Conservation (phyloP, 2,888 invertebrate species). For the Leucophenga maculata region DNA sequence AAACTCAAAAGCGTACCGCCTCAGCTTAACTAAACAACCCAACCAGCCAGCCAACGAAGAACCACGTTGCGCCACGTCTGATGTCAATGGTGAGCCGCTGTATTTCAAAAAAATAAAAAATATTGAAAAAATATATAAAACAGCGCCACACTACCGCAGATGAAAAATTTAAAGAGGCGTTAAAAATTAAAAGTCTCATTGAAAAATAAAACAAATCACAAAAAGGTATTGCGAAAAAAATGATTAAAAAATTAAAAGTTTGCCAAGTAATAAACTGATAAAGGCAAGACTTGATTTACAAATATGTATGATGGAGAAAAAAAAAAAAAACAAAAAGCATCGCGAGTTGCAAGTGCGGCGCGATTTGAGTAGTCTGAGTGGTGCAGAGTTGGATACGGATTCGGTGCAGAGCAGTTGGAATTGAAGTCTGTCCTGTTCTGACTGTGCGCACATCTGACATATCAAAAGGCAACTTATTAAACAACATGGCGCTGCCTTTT, state of each 20-base stretch:
- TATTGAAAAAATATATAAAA: background rate
- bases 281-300: constrained; percentile 41
- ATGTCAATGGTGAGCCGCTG: background rate
- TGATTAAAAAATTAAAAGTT: constrained; percentile 63
- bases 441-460: constrained; percentile 52
- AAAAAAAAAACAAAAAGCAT: constrained; percentile 21
- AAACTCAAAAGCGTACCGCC: too few relatives aligned
- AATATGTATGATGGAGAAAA: background rate
- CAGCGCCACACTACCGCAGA: background rate
- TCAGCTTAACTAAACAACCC: background rate
- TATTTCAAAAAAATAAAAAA: background rate
- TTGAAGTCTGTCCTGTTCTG: background rate
- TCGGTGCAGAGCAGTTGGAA: background rate
- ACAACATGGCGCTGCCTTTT: constrained; percentile 59
- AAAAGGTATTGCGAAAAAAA: constrained; percentile 51
- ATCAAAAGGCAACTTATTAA: constrained; percentile 62
- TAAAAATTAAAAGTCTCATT: constrained; percentile 68
- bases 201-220: constrained; percentile 38
- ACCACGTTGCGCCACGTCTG: constrained; percentile 6
- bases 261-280: constrained; percentile 66
- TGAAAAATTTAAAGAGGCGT: constrained; percentile 54
- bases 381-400: background rate
- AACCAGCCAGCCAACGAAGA: background rate
- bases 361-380: background rate
- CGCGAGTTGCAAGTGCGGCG: constrained; percentile 8